A percentile compares a stretch with the other conserved stretches of the same genome.
Evolutionary conservation across 2,113 vertebrate genomes (phyloP).

Genomic region (Brachyhypopomus occidentalis): DNA sequence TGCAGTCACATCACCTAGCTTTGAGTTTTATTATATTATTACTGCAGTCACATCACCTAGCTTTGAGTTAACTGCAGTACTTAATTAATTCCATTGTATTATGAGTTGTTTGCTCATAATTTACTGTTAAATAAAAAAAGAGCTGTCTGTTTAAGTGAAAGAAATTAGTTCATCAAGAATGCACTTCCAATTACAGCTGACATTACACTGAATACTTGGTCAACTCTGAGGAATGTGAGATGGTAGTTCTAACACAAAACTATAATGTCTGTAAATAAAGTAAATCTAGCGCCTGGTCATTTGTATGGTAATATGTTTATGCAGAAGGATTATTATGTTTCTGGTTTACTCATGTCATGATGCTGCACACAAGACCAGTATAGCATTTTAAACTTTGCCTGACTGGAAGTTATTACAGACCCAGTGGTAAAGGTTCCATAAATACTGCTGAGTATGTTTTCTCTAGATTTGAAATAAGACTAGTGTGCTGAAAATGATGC

Average conservation of each 20-base stretch:
- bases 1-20: constrained; percentile 14
- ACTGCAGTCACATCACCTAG: constrained; percentile 12
- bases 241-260: constrained; percentile 14
- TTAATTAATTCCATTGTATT: constrained; percentile 30
- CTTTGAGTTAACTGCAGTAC: constrained; percentile 7
- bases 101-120: constrained; percentile 13
- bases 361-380: background rate
- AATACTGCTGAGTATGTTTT: constrained; percentile 17
- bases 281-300: background rate
- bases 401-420: background rate
- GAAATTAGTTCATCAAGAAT: constrained; percentile 27
- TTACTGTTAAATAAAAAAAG: constrained; percentile 18
- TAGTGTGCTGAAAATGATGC: background rate
- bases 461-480: background rate
- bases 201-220: constrained; percentile 14
- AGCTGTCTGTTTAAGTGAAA: constrained; percentile 9
- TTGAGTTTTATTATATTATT: constrained; percentile 15
- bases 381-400: background rate
- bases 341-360: constrained; percentile 3
- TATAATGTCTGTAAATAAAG: constrained; percentile 11
- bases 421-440: background rate
- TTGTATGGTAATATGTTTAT: background rate
- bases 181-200: constrained; percentile 4
- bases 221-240: constrained; percentile 2
- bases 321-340: background rate